Evolutionary conservation across 2,113 vertebrate species (phyloP), one percentile per base, ranked within the genome.

Genomic region (Lagopus leucura): DNA sequence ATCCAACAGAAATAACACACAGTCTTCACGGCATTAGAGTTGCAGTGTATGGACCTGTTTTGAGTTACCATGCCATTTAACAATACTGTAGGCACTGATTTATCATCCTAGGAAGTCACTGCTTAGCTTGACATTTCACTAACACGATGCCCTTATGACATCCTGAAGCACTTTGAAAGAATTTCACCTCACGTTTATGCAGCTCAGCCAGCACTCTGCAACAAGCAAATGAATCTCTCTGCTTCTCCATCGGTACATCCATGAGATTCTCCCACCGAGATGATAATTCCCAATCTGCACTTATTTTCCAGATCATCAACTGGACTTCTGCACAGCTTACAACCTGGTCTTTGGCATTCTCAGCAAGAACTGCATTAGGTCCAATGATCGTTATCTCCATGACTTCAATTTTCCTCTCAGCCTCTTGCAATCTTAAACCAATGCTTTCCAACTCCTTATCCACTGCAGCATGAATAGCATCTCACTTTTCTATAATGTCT

Each of bases 361-460:
- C 94, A 92, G 91, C 94, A 50, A 96, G 95, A 95, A 90, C 92
- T 92, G 92, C 92, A 92, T 94, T 93, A 94, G 95, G 90, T 83
- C 82, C 95, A 84, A 91, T 90, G 95, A 97, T 96, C 63, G 25
- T 95, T 96, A 96, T 95, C 95, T 97, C 88, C 88, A 48, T 38
- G 94, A 96, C 96, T 97, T 95, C 93, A 96, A 97, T 97, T 97
- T 96, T 92, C 95, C 88, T 84, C 95, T 94, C 92, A 93, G 96
- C 88, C 96, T 94, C 92, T 88, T 9, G 32, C 95, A 96, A 91
- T 95, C 93, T 96, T 88, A 78, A 88, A 94, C 89, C 94, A 90
- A 85, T 69, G 95, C 94, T 94, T 94, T 95, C 90, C 94, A 96
- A 30, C 83, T 92, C 40, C 92, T 97, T 94, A 93, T 88, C 95